Evolutionary conservation across 1,140 invertebrate genomes (phyloP), one percentile per base, ranked within the genome.

Genomic region (Drosophila mojavensis): DNA sequence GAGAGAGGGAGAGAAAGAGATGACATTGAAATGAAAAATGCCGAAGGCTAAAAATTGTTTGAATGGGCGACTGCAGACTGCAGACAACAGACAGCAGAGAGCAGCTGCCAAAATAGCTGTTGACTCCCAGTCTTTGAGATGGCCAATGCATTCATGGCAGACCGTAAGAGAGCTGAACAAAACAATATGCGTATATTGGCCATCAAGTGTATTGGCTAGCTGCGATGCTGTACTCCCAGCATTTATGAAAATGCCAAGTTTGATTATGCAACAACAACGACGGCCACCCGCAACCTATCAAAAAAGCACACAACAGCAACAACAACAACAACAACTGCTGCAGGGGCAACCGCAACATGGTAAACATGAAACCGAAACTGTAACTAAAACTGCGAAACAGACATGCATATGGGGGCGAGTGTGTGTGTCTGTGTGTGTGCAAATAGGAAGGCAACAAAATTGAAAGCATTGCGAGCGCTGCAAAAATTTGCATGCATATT

Each of bases 401-500:
- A 17, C 36, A 56, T 56, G 20, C 39, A 30, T 30, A 41, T n/a
- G 33, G 15, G 62, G 11, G 48, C 17, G 24, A 24, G 28, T 11
- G 20, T 55, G 53, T 54, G 36, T 24, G 24, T 41, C 15, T 20
- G 59, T 20, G 54, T 56, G 68, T 45, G 48, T 66, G 48, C 72
- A 66, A 56, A 76, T 54, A 58, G 47, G 24, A 41, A 75, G 66
- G 79, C 70, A 79, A 74, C 83, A 77, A 82, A 88, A 86, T 88
- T 79, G 68, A 88, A 82, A 86, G 78, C 75, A 75, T 75, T 70
- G 73, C 61, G 47, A 66, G 70, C 43, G 41, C 33, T 68, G 62
- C 63, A 24, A 61, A 89, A 88, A 88, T 88, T 88, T 88, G 84
- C 84, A 90, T 88, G 84, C 85, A 88, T 88, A 88, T 88, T 84